Evolutionary conservation across 2,113 vertebrate genomes (phyloP), one percentile per base, ranked within the genome.

Genomic region (Mobula birostris): DNA sequence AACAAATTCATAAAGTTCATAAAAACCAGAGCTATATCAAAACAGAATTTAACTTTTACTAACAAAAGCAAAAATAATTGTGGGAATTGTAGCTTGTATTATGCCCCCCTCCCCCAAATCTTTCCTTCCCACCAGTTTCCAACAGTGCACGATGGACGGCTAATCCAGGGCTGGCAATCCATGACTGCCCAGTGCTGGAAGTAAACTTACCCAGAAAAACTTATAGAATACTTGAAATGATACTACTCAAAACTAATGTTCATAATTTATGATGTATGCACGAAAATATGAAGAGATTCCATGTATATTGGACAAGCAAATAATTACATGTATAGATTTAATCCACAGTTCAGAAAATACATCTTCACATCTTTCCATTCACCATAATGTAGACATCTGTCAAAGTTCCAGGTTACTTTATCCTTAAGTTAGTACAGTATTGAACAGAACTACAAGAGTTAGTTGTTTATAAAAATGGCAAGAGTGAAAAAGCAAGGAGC

Each of bases 401-500:
- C 32, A 66, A 48, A 72, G 11, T 40, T 48, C 85, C 27, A 36
- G 36, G 27, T 15, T 27, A 24, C 40, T 74, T 93, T 24, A 74
- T 19, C 68, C 29, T 74, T 27, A 76, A 56, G 9, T 32, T 11
- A 21, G 58, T 12, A 40, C 15, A 27, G 36, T 17, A 72, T 72
- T 36, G 40, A 93, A 72, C 19, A 56, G 70, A 56, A 40, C 36
- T 76, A 15, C 14, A 90, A 36, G 32, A 9, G 2, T 36, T 93
- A 12, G 24, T 56, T 0, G 14, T 93, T 93, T 15, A 74, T 24
- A 40, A 74, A 40, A 56, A 9, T 68, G 63, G 17, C 66, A 56
- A 70, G 21, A 48, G 32, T 93, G 91, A 93, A 93, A 74, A 93
- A 36, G 36, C 91, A 93, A 66, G 91, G 36, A 11, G 40, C 70